Base-by-base conservation (phyloP, 2,888 invertebrate species). In the Crepidodera aurea region DNA sequence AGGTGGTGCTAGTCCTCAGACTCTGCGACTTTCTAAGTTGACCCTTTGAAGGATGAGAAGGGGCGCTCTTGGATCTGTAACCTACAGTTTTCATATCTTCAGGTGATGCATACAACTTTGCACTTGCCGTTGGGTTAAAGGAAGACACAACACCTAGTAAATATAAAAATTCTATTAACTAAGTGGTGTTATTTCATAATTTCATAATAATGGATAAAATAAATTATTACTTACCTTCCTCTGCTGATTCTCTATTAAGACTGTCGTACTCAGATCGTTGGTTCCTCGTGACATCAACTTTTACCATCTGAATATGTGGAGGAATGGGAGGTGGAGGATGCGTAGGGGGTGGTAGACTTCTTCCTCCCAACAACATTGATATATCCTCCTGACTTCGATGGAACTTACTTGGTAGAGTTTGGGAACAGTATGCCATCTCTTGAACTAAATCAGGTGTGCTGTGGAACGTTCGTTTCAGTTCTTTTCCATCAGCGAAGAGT, bases 31-130 rank as follows among this genome's bases (percentile, higher is more conserved):
- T 88, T 70, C 88, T 84, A 29, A 85, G 83, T 82, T 88, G 83
- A 1, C 83, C 82, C 73, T 83, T 83, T 40, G 85, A 83, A 58
- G 84, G 81, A 75, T 86, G 86, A 54, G 85, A 78, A 7, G 85
- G 82, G 59, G 83, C 68, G 69, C 83, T 85, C 62, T 84, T 83
- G 32, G 86, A 84, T 68, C 87, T 82, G 72, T 87, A 86, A 16
- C 89, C 91, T 34, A 91, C 89, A 48, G 87, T 86, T 77, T 89
- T 91, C 75, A 92, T 86, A 79, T 93, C 93, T 75, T 91, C 90
- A 12, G 96, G 96, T 57, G 93, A 92, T 25, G 95, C 95, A 82
- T 94, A 95, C 64, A 96, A 84, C 79, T 92, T 92, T 53, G 93
- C 92, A 81, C 86, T 90, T 67, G 91, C 90, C 62, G 91, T 88